phyloP scores from a whole-genome alignment of 2,888 invertebrate genomes.

The Ferrisia virgata region DNA sequence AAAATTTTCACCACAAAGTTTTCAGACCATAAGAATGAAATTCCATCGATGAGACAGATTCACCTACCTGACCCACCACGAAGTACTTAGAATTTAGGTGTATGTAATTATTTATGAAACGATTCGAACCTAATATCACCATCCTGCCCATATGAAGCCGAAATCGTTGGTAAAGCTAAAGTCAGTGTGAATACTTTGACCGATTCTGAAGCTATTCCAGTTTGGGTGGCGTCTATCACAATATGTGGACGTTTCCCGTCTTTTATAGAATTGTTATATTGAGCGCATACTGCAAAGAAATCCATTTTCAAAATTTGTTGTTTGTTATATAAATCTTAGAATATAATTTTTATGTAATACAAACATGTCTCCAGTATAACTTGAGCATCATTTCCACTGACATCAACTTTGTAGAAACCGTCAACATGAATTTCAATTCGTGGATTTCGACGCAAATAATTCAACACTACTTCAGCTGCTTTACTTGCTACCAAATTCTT shows the following conservation, averaged over 20 bases:
- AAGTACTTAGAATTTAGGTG: background rate
- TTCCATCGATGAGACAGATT: too few species aligned
- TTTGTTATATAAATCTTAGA: background rate
- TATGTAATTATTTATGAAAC: background rate
- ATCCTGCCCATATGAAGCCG: constrained; percentile 79
- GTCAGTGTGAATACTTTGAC: constrained; percentile 80
- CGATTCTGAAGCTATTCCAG: constrained; percentile 77
- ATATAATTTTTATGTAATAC: constrained; percentile 50
- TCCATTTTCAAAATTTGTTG: background rate
- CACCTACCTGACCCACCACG: too few species aligned
- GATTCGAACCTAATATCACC: constrained; percentile 62
- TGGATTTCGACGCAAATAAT: constrained; percentile 68
- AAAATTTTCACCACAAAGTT: too few species aligned
- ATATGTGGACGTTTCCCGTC: constrained; percentile 70
- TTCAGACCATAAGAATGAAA: too few species aligned
- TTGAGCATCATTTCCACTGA: constrained; percentile 69
- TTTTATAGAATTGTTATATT: constrained; percentile 65
- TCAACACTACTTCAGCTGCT: constrained; percentile 68
- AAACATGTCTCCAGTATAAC: constrained; percentile 68
- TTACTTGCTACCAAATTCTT: constrained; percentile 66
- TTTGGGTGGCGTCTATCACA: constrained; percentile 76
- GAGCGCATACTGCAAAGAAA: constrained; percentile 63
- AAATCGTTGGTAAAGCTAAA: constrained; percentile 76
- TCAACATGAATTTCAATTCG: constrained; percentile 65
- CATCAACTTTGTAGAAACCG: constrained; percentile 62